phyloP scores from a whole-genome alignment of 2,888 invertebrate species.

The Lithophane leautieri region DNA sequence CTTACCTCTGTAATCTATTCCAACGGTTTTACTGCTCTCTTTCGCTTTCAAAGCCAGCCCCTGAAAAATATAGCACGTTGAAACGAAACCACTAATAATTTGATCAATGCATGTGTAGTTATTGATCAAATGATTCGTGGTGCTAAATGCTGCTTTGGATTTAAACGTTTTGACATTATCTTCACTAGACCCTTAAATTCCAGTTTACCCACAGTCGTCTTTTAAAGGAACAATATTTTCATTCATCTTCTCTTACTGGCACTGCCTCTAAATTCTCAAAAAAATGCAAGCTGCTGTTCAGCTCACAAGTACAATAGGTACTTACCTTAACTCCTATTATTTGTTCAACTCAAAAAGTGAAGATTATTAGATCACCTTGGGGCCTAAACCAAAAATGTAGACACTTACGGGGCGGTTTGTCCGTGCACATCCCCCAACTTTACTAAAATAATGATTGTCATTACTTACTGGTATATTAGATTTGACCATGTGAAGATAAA shows the following conservation, averaged over 20 bases:
- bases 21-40: constrained; percentile 83
- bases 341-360: not conserved
- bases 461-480: constrained; percentile 87
- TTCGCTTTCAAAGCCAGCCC: constrained; percentile 83
- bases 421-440: too few species aligned
- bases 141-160: not conserved
- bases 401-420: too few species aligned
- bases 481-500: constrained; percentile 87
- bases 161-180: not conserved
- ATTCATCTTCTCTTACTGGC: not conserved
- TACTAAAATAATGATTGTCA: not conserved
- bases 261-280: not conserved
- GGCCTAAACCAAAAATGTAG: too few species aligned
- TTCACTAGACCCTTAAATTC: not conserved
- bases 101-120: not conserved
- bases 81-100: not conserved
- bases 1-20: constrained; percentile 86
- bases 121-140: not conserved
- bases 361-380: not conserved
- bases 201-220: not conserved
- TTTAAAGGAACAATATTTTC: too few species aligned
- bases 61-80: constrained; percentile 69
- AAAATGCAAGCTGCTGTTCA: not conserved
- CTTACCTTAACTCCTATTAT: not conserved
- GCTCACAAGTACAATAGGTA: not conserved